phyloP scores from a whole-genome alignment of 2,888 invertebrate species.

The Chesias legatella region DNA sequence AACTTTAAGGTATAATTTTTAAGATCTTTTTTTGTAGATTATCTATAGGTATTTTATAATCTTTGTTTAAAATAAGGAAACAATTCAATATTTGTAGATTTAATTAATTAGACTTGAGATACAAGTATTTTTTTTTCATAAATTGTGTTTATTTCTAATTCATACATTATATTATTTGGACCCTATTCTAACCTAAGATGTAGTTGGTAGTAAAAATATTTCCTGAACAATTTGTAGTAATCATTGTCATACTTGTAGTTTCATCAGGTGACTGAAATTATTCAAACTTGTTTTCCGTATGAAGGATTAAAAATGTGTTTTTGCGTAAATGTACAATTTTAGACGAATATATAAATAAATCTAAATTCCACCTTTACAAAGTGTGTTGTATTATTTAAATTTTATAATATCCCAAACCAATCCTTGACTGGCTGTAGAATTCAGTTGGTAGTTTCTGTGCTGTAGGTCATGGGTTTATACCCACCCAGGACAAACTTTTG shows the following conservation, averaged over 20 bases:
- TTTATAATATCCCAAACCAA: too few species aligned
- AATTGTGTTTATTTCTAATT: slow-evolving; percentile 57
- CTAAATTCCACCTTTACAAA: slow-evolving; percentile 16
- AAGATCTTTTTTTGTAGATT: slow-evolving; percentile 74
- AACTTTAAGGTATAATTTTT: slow-evolving; percentile 75
- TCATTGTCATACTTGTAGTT: too few species aligned
- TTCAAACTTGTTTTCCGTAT: slow-evolving; percentile 38
- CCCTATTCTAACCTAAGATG: slow-evolving; percentile 24
- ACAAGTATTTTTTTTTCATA: slow-evolving; percentile 73
- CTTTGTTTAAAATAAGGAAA: slow-evolving; percentile 65
- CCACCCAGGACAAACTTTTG: too few species aligned
- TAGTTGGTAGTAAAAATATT: slow-evolving; percentile 3
- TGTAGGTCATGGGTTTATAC: too few species aligned
- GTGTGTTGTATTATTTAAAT: neutral
- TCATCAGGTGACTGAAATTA: slow-evolving; percentile 41
- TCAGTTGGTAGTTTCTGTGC: too few species aligned
- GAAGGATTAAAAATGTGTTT: slow-evolving; percentile 69
- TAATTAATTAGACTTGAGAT: slow-evolving; percentile 55
- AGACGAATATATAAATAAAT: slow-evolving; percentile 55
- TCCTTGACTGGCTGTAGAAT: too few species aligned
- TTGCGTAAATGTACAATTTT: slow-evolving; percentile 78
- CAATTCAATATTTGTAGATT: slow-evolving; percentile 62
- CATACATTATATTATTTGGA: slow-evolving; percentile 47
- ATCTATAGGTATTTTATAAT: slow-evolving; percentile 75
- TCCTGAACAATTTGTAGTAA: slow-evolving; percentile 5